Evolutionary conservation across 92 coral and sea anemone genomes (phyloP).

Genomic region (Hydrozoanthus gracilis): DNA sequence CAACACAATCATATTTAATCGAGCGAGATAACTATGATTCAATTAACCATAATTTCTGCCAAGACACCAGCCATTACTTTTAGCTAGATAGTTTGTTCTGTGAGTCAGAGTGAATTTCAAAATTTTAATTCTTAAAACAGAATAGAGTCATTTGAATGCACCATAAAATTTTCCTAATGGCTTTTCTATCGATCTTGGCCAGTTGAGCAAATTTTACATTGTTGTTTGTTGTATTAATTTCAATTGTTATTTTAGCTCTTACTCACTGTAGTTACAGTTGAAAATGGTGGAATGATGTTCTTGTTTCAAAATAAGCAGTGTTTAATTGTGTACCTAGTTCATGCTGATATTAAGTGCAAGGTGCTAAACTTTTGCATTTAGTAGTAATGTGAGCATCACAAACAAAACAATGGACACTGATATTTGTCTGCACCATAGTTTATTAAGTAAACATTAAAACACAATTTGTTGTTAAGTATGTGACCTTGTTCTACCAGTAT

Average conservation of each 20-base stretch:
- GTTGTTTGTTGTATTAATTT: constrained; percentile 1
- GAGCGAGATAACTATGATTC: no score
- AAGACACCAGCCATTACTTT: no score
- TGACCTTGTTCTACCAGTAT: no score
- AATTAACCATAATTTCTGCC: no score
- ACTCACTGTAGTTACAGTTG: constrained; percentile 24
- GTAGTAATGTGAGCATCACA: constrained; percentile 2
- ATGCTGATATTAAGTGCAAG: constrained; percentile 7
- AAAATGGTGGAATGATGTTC: constrained; percentile 12
- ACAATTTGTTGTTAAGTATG: constrained; percentile 9
- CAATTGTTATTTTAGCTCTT: constrained; percentile 9
- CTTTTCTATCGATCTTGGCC: background rate
- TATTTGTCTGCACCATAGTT: constrained; percentile 10
- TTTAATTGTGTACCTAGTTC: constrained; percentile 8
- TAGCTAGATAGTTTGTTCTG: no score
- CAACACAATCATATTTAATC: no score
- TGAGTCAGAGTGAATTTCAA: background rate
- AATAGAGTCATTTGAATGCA: no score
- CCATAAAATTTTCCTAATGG: no score
- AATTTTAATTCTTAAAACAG: background rate
- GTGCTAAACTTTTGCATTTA: constrained; percentile 15
- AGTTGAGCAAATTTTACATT: constrained; percentile 8
- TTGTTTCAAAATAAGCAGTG: background rate
- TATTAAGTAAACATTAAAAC: constrained; percentile 3
- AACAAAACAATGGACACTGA: constrained; percentile 4